Evolutionary conservation across 37 sponge, comb jelly and placozoan species (phyloP).

Genomic region (Cliona cf. orientalis): DNA sequence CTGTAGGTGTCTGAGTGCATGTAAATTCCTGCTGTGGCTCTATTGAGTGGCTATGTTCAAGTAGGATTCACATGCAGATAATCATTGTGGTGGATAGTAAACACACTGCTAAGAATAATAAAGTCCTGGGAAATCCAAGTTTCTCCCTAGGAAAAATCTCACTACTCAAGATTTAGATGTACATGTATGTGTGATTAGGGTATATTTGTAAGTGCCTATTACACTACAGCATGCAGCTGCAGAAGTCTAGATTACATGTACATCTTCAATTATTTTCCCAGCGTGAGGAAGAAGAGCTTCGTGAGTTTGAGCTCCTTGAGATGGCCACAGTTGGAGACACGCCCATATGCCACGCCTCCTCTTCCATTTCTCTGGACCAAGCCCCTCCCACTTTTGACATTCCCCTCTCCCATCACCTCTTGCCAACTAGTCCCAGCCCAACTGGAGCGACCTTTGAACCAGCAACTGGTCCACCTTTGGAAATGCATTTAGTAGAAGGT

Average conservation of each 20-base stretch:
- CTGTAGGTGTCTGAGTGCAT: too few species aligned
- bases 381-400: not conserved
- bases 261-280: constrained; percentile 1
- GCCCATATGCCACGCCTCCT: not conserved
- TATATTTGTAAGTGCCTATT: not conserved
- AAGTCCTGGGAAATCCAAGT: too few species aligned
- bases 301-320: constrained; percentile 87
- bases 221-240: not conserved
- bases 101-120: too few species aligned
- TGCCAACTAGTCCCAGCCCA: too few species aligned
- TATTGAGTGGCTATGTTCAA: not conserved
- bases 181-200: not conserved
- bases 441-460: too few species aligned
- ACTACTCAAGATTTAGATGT: too few species aligned
- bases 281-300: constrained; percentile 77
- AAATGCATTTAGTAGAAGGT: not conserved
- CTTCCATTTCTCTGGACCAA: constrained; percentile 69
- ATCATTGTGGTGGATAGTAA: too few species aligned
- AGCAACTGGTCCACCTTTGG: not conserved
- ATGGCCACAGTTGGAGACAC: constrained; percentile 42
- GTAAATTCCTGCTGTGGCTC: not conserved
- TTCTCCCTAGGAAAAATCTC: too few species aligned
- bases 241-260: not conserved
- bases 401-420: not conserved
- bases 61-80: too few species aligned